Evolutionary conservation across 2,113 vertebrate genomes (phyloP), one percentile per base, ranked within the genome.

Genomic region (Macquaria australasica): DNA sequence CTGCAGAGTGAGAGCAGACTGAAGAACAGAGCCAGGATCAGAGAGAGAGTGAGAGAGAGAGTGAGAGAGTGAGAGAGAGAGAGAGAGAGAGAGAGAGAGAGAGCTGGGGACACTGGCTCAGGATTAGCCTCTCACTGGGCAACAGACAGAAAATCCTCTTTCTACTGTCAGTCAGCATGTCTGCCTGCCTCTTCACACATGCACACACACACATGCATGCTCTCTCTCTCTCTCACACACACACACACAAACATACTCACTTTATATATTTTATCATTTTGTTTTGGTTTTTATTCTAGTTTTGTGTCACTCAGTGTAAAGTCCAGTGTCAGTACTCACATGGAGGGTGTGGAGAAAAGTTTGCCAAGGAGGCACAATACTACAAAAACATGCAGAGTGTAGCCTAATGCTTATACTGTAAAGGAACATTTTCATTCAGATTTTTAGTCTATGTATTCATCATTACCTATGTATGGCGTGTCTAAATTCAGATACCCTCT

Each of bases 121-220:
- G 92, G 93, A 93, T 93, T 92, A 92, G 86, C 89, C 58, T 83
- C 79, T 87, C 75, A 37, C 79, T 58, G 83, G 74, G 63, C 73
- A 81, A 84, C 87, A 92, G 83, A 86, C 79, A 82, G 87, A 81
- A 82, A 94, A 93, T 93, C 92, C 93, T 92, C 89, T 94, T 93
- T 87, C 72, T 86, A 63, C 82, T 88, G 89, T 88, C 89, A 89
- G 43, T 93, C 88, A 88, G 64, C 79, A 88, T 88, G 84, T 91
- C 87, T 85, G 71, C 37, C 73, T 88, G 28, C 77, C 71, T 83
- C 72, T 63, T 82, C 73, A 87, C 64, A 83, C 71, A 73, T 81
- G 86, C 90, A 94, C 92, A 85, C 20, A 69, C 85, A 86, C 91
- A 91, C 81, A 62, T 5, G 5, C 66, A 48, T n/a, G 11, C 55